Evolutionary conservation across 2,888 invertebrate genomes (phyloP).

Genomic region (Chymomyza fuscimana): DNA sequence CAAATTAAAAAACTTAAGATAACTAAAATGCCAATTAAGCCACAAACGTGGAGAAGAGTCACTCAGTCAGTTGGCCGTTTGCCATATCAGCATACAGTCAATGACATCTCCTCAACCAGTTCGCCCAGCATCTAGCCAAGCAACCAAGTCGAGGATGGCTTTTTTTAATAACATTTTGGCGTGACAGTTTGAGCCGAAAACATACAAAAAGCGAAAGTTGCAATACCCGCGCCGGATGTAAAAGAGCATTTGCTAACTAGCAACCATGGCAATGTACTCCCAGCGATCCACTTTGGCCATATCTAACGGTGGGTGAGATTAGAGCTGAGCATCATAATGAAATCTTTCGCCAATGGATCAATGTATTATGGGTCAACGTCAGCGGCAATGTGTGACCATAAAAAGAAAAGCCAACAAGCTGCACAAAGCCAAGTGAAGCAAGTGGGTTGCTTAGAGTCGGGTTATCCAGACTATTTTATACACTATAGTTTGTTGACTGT

Average conservation of each 20-base stretch:
- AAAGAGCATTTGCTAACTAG: background rate
- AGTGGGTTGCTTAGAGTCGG: background rate
- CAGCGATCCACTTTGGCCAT: background rate
- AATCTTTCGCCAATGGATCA: background rate
- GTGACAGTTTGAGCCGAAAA: constrained; percentile 41
- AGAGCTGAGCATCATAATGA: background rate
- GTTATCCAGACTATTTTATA: background rate
- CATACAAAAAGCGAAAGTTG: constrained; percentile 60
- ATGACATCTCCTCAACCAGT: constrained; percentile 49
- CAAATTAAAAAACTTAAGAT: constrained; percentile 26
- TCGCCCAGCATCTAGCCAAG: background rate
- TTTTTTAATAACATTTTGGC: constrained; percentile 54
- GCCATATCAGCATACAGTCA: constrained; percentile 39
- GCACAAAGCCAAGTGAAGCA: background rate
- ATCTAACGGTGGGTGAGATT: constrained; percentile 7
- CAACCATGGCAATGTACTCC: background rate
- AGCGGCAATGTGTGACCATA: background rate
- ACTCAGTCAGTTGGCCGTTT: constrained; percentile 31
- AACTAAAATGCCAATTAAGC: constrained; percentile 46
- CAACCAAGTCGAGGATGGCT: constrained; percentile 1
- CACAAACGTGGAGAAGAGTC: constrained; percentile 36
- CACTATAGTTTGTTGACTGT: too few relatives aligned
- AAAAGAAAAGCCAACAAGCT: background rate
- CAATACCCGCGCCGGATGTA: constrained; percentile 50
- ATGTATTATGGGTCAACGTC: constrained; percentile 13